Base-by-base conservation (phyloP, 2,113 vertebrate species). In the Hippolais icterina region DNA sequence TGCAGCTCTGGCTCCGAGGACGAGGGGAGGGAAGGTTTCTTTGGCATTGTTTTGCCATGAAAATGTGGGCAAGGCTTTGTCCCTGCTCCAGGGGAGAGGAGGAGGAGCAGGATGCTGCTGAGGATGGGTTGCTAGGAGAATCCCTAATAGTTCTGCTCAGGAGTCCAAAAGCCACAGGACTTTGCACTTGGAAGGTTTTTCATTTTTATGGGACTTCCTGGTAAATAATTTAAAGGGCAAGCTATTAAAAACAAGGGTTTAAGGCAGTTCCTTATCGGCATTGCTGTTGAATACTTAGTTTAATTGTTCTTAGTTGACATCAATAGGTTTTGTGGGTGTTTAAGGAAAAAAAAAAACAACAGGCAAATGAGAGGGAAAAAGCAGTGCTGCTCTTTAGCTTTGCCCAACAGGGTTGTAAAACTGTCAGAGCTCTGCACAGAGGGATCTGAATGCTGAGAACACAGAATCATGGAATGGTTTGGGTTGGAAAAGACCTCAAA, bases 181-280 rank as follows among this genome's bases (percentile, higher is more conserved):
- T 69, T 76, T 76, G 24, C 65, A 53, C 81, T 79, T 79, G 81
- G 49, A 65, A 94, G 61, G 74, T 95, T 91, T 83, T 80, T 93
- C 93, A 91, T 94, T 95, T 87, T 93, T 71, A 87, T 93, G 74
- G 87, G 90, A 27, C 47, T 88, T 76, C 33, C 46, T 86, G 54
- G 68, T 93, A 42, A 97, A 96, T 95, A 94, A 96, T 96, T 93
- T 33, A 94, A 83, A 82, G 24, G 54, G 59, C 42, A 85, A 15
- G 91, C 70, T 85, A 64, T 82, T 94, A 82, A 87, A 78, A 94
- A 42, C 28, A 66, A 71, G 81, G 27, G 60, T 37, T 88, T 95
- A 41, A 59, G 87, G 53, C 74, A 57, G 87, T 53, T 89, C 44
- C 49, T 84, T 61, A 82, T 85, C 6, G 78, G 70, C 29, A 2